phyloP scores from a whole-genome alignment of 2,113 vertebrate genomes.

The Nipponia nippon region DNA sequence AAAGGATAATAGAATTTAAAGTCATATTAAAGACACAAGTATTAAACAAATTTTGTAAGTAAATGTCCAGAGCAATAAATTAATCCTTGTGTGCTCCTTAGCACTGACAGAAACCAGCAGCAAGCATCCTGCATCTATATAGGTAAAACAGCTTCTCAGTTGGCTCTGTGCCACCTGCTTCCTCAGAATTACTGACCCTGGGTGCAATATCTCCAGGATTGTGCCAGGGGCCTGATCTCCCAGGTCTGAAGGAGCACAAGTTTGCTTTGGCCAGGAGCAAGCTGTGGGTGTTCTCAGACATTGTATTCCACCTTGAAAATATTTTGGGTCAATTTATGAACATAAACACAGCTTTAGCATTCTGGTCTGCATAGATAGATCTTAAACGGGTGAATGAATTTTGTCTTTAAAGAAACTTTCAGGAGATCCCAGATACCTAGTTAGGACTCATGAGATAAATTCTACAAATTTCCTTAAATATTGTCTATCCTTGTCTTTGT shows the following conservation, averaged over 20 bases:
- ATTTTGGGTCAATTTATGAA: not conserved
- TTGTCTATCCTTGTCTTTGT: not conserved
- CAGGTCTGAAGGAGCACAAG: not conserved
- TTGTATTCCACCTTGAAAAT: not conserved
- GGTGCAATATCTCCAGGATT: not conserved
- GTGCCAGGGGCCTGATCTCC: not conserved
- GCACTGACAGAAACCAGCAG: not conserved
- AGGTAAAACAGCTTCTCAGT: not conserved
- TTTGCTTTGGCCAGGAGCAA: not conserved
- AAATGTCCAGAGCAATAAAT: not conserved
- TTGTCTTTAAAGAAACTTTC: not conserved
- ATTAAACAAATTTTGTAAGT: not conserved
- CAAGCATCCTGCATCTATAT: not conserved
- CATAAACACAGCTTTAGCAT: not conserved
- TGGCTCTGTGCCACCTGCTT: not conserved
- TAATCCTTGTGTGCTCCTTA: not conserved
- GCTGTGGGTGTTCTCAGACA: not conserved
- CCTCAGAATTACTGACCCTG: not conserved
- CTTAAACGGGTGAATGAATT: not conserved
- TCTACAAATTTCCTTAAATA: not conserved
- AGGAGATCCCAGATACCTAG: not conserved
- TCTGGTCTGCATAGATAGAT: not conserved
- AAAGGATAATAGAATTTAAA: not conserved
- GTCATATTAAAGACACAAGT: not conserved
- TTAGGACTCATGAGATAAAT: not conserved